A percentile compares a stretch with the other conserved stretches of the same genome.
Conservation (phyloP, 2,888 invertebrate genomes). For the Dicycla oo region DNA sequence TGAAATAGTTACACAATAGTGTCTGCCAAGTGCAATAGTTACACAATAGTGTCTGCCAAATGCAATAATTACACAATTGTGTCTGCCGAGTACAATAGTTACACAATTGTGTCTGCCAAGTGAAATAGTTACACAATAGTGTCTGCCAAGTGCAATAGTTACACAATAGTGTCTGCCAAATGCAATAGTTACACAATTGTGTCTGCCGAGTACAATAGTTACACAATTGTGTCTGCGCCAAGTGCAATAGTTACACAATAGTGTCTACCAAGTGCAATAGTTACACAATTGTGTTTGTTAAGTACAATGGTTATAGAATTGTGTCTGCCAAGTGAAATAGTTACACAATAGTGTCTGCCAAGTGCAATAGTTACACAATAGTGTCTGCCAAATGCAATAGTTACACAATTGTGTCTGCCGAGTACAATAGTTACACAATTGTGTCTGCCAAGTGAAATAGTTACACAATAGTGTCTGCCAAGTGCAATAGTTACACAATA, state of each 20-base stretch:
- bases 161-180: conserved; percentile 24
- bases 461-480: conserved; percentile 18
- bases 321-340: conserved; percentile 30
- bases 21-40: conserved; percentile 32
- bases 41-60: conserved; percentile 24
- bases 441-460: conserved; percentile 30
- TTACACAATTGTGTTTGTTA: no score
- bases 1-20: conserved; percentile 29
- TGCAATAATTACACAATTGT: conserved; percentile 29
- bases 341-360: conserved; percentile 18
- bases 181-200: conserved; percentile 29
- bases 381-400: conserved; percentile 30
- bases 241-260: conserved; percentile 35
- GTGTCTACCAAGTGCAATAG: conserved; percentile 30
- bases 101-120: conserved; percentile 25
- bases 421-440: conserved; percentile 36
- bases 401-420: conserved; percentile 19
- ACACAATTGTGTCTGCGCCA: conserved; percentile 19
- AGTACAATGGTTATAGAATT: no score
- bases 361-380: conserved; percentile 35
- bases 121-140: conserved; percentile 29
- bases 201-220: conserved; percentile 32
- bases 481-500: conserved; percentile 35
- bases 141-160: conserved; percentile 32
- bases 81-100: conserved; percentile 32